Evolutionary conservation across 2,113 vertebrate genomes (phyloP), one percentile per base, ranked within the genome.

Genomic region (Ornithorhynchus anatinus): DNA sequence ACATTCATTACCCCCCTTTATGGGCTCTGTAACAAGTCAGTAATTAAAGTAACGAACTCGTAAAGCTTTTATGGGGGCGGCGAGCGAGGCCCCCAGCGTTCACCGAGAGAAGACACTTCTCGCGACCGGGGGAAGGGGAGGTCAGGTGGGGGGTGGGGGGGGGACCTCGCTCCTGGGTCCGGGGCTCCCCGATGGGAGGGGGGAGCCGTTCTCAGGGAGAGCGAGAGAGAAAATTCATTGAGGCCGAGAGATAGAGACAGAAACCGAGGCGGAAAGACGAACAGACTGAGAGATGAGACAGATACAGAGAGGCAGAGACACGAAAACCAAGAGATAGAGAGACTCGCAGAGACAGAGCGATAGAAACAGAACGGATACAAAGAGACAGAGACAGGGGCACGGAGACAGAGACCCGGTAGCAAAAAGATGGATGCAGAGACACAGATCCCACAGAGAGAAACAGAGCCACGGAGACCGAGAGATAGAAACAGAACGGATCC

Each of bases 1-100:
- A 89, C 93, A 94, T 96, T 96, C 94, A 97, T 97, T 96, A 96
- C 93, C 93, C 82, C n/a, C 92, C 80, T 94, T 95, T 95, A 95
- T 95, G 91, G 90, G 93, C 89, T 93, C 92, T 90, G 92, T 95
- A 96, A 96, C 91, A 94, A 96, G 92, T 95, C 91, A 90, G 77
- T 96, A 96, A 97, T 97, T 95, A 96, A 94, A 96, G 92, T 96
- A 96, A 96, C 95, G 92, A 96, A 97, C 92, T 96, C 91, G 90
- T 88, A 86, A 90, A 93, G 92, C 89, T 94, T 93, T 97, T 93
- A 91, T 86, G 85, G 91, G 88, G 89, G 90, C 91, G 91, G 91
- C 95, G 91, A 93, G 90, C 95, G 91, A 93, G 90, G 89, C 92
- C 86, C 76, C 75, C 86, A 84, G 86, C 89, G 90, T 94, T 95